Evolutionary conservation across 2,113 vertebrate species (phyloP).

Genomic region (Python bivittatus): DNA sequence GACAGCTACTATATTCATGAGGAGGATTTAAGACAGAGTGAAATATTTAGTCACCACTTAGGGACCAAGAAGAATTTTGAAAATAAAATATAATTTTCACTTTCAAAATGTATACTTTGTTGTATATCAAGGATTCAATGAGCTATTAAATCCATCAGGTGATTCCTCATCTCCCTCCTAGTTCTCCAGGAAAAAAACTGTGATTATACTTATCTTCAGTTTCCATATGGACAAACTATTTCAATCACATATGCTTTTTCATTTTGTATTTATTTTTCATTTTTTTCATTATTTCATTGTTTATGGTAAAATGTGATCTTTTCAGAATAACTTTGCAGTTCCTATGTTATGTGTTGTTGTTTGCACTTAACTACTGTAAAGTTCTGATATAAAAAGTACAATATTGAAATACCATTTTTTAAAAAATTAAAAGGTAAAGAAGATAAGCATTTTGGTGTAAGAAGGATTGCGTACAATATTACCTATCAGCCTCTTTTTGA

Average conservation of each 20-base stretch:
- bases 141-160: slow-evolving; percentile 62
- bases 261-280: too few species aligned
- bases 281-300: too few species aligned
- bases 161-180: slow-evolving; percentile 37
- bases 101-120: slow-evolving; percentile 49
- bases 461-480: background rate
- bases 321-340: slow-evolving; percentile 52
- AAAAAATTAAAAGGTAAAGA: slow-evolving; percentile 3
- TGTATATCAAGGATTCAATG: slow-evolving; percentile 42
- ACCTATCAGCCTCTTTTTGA: background rate
- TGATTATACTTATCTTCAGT: slow-evolving; percentile 56
- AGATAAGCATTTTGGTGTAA: background rate
- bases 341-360: slow-evolving; percentile 36
- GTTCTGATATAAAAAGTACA: slow-evolving; percentile 22
- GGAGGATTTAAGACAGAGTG: background rate
- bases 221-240: slow-evolving; percentile 61
- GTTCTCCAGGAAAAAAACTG: slow-evolving; percentile 52
- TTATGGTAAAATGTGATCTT: slow-evolving; percentile 59
- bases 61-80: slow-evolving; percentile 17
- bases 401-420: slow-evolving; percentile 22
- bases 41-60: slow-evolving; percentile 15
- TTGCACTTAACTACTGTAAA: slow-evolving; percentile 40
- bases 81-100: slow-evolving; percentile 20
- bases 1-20: slow-evolving; percentile 8
- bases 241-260: slow-evolving; percentile 66